These are phyloP conservation scores for Drosophila truncata DNA, from an alignment of 1,140 invertebrate species.

Conservation along the genomic window DNA sequence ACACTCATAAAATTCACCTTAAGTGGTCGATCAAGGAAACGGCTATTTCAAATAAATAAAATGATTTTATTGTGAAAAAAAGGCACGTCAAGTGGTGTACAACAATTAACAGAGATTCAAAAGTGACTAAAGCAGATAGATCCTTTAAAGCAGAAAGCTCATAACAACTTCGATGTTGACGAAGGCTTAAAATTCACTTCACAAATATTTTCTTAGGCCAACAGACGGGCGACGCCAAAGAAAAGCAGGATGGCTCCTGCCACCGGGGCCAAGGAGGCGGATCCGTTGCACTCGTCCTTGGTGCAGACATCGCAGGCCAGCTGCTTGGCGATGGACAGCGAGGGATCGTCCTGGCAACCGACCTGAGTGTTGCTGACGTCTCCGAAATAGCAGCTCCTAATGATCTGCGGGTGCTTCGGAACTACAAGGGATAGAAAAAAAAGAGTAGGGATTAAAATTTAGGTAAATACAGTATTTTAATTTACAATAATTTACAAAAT, in stretches of 20 bases:
- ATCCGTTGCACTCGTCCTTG: slow-evolving; percentile 75
- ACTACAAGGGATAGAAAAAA: slow-evolving; percentile 38
- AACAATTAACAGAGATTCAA: slow-evolving; percentile 34
- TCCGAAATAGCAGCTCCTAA: slow-evolving; percentile 73
- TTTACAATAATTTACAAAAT: too few species aligned
- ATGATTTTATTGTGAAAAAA: slow-evolving; percentile 31
- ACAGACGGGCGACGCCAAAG: slow-evolving; percentile 68
- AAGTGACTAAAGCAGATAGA: slow-evolving; percentile 18
- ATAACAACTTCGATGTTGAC: slow-evolving; percentile 22
- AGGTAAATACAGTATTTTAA: neutral
- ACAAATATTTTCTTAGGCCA: slow-evolving; percentile 52
- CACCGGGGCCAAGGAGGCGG: slow-evolving; percentile 62
- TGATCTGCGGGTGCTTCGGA: slow-evolving; percentile 52
- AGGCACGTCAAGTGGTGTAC: slow-evolving; percentile 9
- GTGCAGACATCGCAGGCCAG: slow-evolving; percentile 75
- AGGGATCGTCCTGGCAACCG: slow-evolving; percentile 67
- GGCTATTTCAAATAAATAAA: slow-evolving; percentile 19
- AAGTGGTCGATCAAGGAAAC: slow-evolving; percentile 19
- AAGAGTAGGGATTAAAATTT: neutral
- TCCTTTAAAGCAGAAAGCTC: slow-evolving; percentile 6
- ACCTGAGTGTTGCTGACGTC: slow-evolving; percentile 54
- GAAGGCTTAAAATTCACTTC: neutral
- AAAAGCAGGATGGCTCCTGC: slow-evolving; percentile 66
- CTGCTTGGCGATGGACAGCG: slow-evolving; percentile 58
- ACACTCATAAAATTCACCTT: slow-evolving; percentile 1